Base-by-base conservation (phyloP, 2,113 vertebrate species). In the Prunella himalayana region DNA sequence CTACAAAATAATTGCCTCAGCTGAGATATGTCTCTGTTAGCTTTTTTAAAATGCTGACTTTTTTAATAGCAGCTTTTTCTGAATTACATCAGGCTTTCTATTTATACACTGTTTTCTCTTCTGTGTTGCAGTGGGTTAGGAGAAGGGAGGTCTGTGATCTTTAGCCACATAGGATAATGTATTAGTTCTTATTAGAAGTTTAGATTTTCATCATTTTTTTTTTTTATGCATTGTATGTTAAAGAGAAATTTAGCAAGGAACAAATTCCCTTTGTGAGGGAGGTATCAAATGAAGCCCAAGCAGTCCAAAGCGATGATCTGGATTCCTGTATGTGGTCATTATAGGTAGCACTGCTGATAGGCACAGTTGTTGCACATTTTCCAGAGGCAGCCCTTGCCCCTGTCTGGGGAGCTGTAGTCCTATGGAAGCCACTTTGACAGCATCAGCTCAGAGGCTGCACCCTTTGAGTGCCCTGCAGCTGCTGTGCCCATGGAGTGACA, bases 41-140 rank as follows among this genome's bases (percentile, higher is more conserved):
- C 71, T 92, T 88, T 95, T 92, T 82, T 33, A 50, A 96, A 96
- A 88, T 92, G 90, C 88, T 96, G 90, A 75, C 86, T 93, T 95
- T 60, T 90, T 79, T 94, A 93, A 68, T 90, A 94, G 80, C 88
- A 88, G 80, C 44, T 54, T 86, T 45, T 83, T 57, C 87, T 83
- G 93, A 90, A 78, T 93, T 72, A 65, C 82, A 79, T 68, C 90
- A 86, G 51, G 18, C 76, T 93, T 92, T 81, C 80, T 92, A 68
- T 94, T 93, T 94, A 86, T 64, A 69, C 30, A 39, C 66, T 37
- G 63, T 86, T 90, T 88, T 69, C 23, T 83, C 47, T 80, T 30
- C 82, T 70, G 39, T 0, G 8, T 81, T 75, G 80, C 37, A 27
- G 51, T 88, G 37, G 88, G 30, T 81, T 86, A 91, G 71, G 33